Conservation (phyloP, 2,888 invertebrate species). For the Carabus problematicus region DNA sequence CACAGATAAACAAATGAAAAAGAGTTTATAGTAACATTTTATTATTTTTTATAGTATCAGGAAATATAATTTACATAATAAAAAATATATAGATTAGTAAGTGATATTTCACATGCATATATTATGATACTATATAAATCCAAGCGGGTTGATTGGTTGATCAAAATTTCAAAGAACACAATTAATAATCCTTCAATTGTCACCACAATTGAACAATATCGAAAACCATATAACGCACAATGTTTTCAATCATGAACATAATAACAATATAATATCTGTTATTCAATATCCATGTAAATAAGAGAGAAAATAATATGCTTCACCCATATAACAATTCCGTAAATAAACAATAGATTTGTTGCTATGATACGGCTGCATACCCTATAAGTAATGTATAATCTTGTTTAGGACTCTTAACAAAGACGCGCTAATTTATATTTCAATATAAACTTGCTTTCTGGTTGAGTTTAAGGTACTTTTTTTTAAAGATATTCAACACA, state of each 20-base stretch:
- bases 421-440: too few relatives aligned
- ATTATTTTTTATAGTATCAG: slow-evolving; percentile 35
- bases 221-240: background rate
- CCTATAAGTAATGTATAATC: too few relatives aligned
- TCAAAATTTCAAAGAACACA: slow-evolving; percentile 23
- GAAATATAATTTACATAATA: slow-evolving; percentile 43
- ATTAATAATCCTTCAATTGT: background rate
- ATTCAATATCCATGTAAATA: too few relatives aligned
- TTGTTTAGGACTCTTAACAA: too few relatives aligned
- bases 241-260: background rate
- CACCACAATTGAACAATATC: slow-evolving; percentile 15
- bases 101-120: slow-evolving; percentile 34
- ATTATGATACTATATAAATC: slow-evolving; percentile 27
- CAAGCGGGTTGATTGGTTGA: slow-evolving; percentile 27
- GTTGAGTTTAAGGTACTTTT: too few relatives aligned
- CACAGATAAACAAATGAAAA: background rate
- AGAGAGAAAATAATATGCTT: too few relatives aligned
- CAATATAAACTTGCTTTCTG: too few relatives aligned
- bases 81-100: slow-evolving; percentile 40
- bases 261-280: background rate
- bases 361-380: too few relatives aligned
- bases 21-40: slow-evolving; percentile 25
- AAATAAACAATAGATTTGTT: too few relatives aligned
- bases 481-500: too few relatives aligned
- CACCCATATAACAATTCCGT: too few relatives aligned